Base-by-base conservation (phyloP, 2,888 invertebrate species). In the Sisyra terminalis region DNA sequence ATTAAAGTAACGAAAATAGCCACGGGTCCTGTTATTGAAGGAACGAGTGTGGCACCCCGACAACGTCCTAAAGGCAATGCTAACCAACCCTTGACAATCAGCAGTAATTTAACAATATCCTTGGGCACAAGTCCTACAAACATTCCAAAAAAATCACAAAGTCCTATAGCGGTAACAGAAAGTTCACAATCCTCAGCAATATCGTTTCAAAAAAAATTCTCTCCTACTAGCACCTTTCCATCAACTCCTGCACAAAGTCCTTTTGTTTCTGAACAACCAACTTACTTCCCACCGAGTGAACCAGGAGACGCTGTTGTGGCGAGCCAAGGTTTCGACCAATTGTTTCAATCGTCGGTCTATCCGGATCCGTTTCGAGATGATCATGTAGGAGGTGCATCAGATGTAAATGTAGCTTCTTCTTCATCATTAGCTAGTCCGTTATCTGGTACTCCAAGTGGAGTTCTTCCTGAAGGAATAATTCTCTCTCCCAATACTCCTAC, bases 31-130 rank as follows among this genome's bases (percentile, higher is more conserved):
- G 50, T 68, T 3, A 68, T 75, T 7, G 78, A 81, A 56, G 79
- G 80, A 43, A 88, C 88, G 2, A 83, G 83, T 49, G 85, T 88
- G 16, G 81, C 80, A 41, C 87, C 87, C 3, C 66, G 87, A 41
- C 85, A 86, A 57, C 66, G 88, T 50, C 88, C 88, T 8, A 86
- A 86, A 57, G 81, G 76, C 29, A 66, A 59, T 47, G 60, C 63
- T 5, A 61, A 67, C 42, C 57, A 58, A 29, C 64, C 63, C 0
- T 47, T 64, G 39, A 61, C 53, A 42, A 51, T 63, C 18, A 57
- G 38, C 29, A 57, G 63, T 50, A 61, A 66, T 39, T 56, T 71
- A 40, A 68, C 69, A 6, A 51, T 71, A 29, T 68, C 67, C 2
- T 51, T 71, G 39, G 70, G 68, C 45, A 69, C 70, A 30, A 70